Base-by-base conservation (phyloP, 2,888 invertebrate species). In the Brachyopa scutellaris region DNA sequence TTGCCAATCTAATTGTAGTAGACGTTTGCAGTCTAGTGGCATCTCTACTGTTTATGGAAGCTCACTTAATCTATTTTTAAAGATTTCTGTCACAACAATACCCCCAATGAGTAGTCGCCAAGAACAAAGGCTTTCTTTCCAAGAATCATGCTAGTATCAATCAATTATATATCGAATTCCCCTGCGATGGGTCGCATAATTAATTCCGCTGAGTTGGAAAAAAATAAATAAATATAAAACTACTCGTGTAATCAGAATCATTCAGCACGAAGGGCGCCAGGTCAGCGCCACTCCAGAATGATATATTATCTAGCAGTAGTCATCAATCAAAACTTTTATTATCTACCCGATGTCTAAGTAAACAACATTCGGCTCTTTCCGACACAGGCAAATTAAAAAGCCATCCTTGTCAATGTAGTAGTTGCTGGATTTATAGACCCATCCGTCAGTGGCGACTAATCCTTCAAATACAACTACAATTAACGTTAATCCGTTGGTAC, bases 301-400 rank as follows among this genome's bases (percentile, higher is more conserved):
- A 76, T 80, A 64, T 64, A 80, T 80, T 51, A 64, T 69, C 67
- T 23, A 31, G 19, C 17, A 26, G 13, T 1, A 29, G 33, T 57
- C 55, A 80, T 80, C 76, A 69, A 80, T 80, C 80, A 76, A 64
- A 55, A n/a, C 21, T 3, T 69, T 74, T 62, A 55, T 62, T 74
- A 36, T 57, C 53, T 40, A 38, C 6, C 13, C 51, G 29, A 69
- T 76, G 76, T 80, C 80, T 76, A 76, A 80, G 76, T 62, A 80
- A 76, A 74, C 57, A 51, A 36, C 29, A 67, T 26, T 47, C 61
- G 13, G 59, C 45, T 55, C 47, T 67, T 45, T 64, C 11, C 42
- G 55, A 9, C 21, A 9, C 17, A 47, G 53, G 13, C 45, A 53
- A 59, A 66, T 42, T 17, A 13, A 36, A 42, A 45, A 53, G 33